Base-by-base conservation (phyloP, 2,888 invertebrate species). In the Hymenopus coronatus region DNA sequence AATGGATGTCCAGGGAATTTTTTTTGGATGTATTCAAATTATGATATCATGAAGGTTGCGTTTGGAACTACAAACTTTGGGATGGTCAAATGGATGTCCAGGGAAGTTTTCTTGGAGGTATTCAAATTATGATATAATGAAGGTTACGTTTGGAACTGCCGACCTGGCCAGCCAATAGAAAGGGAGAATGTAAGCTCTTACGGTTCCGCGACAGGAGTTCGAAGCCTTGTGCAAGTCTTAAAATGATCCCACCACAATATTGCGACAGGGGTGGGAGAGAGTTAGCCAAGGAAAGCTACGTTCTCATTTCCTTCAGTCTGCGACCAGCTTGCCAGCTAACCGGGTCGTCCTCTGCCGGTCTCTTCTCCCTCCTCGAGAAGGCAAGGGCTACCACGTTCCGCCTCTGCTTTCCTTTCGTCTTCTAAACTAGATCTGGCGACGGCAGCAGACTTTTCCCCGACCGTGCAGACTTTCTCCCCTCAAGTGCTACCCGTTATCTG, bases 291-390 rank as follows among this genome's bases (percentile, higher is more conserved):
- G 86, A 86, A 86, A 86, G 86, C 70, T 6, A 70, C 70, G 86
- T 86, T 81, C 86, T n/a, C 86, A 86, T 86, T 86, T 86, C 86
- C 20, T 70, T 86, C 81, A 86, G 86, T 86, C 86, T 86, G 86
- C 81, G 86, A 86, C 86, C 86, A 86, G 86, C 81, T 28, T 25
- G 70, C 81, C 86, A 86, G 86, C 28, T 86, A 81, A 28, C 86
- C 86, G 86, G 70, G 86, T 86, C 86, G 86, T 27, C 81, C 81
- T 28, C 81, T 28, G 70, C 54, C 15, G 70, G 28, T 28, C 28
- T 28, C 70, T 25, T 12, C 15, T 85, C 54, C 14, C 46, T 46
- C 46, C 46, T 46, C 30, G 30, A 30, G 30, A 33, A 12, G 12
- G 40, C 9, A 40, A 12, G 40, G 12, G 40, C 30, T 30, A 30